A percentile compares a stretch with the other conserved stretches of the same genome.
Evolutionary conservation across 2,888 invertebrate genomes (phyloP).

Genomic region (Drosophila mercatorum): DNA sequence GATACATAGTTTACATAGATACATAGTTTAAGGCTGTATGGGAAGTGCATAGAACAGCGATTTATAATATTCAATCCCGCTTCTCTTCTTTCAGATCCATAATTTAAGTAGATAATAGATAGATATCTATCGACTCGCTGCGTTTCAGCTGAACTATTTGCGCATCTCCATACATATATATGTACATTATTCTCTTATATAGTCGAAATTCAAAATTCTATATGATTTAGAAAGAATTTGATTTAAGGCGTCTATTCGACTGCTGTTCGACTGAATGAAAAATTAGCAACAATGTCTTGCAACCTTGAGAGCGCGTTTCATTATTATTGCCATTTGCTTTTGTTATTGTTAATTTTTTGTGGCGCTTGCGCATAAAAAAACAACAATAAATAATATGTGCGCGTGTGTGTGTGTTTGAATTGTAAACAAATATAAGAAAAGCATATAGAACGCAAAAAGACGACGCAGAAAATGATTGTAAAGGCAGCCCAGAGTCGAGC

Average conservation of each 20-base stretch:
- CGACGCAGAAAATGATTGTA: conserved; percentile 27
- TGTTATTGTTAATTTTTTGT: conserved; percentile 49
- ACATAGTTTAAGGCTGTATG: no score
- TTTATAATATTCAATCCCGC: no score
- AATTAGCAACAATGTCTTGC: conserved; percentile 39
- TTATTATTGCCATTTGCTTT: conserved; percentile 49
- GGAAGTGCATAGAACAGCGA: no score
- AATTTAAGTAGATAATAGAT: no score
- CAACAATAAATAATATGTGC: neutral
- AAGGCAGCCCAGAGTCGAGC: neutral
- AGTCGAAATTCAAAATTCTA: neutral
- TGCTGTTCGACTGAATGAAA: conserved; percentile 36
- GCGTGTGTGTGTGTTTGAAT: conserved; percentile 13
- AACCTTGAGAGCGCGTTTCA: conserved; percentile 47
- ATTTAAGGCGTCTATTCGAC: conserved; percentile 11
- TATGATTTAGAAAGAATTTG: conserved; percentile 5
- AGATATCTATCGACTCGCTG: no score
- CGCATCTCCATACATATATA: neutral
- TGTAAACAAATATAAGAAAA: conserved; percentile 48
- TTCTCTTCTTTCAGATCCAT: neutral
- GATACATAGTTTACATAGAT: no score
- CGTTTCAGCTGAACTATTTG: neutral
- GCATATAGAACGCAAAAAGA: conserved; percentile 34
- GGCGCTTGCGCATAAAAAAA: conserved; percentile 47
- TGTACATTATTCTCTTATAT: neutral